Evolutionary conservation across 2,888 invertebrate species (phyloP).

Genomic region (Villa cingulata): DNA sequence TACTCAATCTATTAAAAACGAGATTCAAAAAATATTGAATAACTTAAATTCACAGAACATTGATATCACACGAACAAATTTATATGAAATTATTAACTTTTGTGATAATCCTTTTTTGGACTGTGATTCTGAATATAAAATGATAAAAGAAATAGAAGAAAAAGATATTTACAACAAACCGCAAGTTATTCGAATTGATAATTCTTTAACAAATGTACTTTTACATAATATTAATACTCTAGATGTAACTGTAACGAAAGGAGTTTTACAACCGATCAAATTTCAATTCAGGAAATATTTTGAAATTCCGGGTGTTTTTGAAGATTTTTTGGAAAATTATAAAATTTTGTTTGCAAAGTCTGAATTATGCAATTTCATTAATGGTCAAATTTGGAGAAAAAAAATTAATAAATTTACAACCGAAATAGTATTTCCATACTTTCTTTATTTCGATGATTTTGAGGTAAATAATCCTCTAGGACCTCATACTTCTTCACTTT

Average conservation of each 20-base stretch:
- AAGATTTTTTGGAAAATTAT: not conserved
- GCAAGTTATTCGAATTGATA: no score
- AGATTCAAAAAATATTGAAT: no score
- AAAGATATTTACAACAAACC: no score
- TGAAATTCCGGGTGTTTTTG: not conserved
- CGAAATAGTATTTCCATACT: not conserved
- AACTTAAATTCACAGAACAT: no score
- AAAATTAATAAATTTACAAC: not conserved
- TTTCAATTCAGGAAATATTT: not conserved
- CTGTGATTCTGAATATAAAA: no score
- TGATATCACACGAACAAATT: no score
- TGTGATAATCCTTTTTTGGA: no score
- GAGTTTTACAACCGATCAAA: not conserved
- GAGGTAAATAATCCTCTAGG: constrained; percentile 6
- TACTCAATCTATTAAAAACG: no score
- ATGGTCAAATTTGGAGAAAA: not conserved
- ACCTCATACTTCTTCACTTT: not conserved
- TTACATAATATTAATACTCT: not conserved
- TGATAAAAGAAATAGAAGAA: no score
- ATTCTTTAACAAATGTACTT: no score
- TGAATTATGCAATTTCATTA: not conserved
- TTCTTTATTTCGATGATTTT: constrained; percentile 6
- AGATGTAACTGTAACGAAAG: not conserved
- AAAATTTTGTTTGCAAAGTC: not conserved
- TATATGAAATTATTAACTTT: no score